These are phyloP conservation scores for Microplitis manilae DNA, from an alignment of 2,888 invertebrate genomes.

Conservation along the genomic window DNA sequence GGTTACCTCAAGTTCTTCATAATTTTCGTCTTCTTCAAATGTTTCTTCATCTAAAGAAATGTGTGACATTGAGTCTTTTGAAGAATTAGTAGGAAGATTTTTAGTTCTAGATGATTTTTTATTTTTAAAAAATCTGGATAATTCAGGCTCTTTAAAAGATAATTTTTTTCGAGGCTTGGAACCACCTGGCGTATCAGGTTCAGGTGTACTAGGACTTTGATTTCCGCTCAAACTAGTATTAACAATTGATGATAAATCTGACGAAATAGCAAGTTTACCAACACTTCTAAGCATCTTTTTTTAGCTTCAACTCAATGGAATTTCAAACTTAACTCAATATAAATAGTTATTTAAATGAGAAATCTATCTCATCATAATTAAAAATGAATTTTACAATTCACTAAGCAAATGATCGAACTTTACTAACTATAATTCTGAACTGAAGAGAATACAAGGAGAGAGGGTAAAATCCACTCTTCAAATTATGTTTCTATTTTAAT, in stretches of 20 bases:
- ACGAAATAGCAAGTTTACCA: constrained; percentile 48
- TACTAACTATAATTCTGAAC: constrained; percentile 12
- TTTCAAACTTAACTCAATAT: not conserved
- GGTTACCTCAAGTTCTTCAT: constrained; percentile 69
- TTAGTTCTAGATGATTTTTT: constrained; percentile 55
- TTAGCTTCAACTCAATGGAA: not conserved
- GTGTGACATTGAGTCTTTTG: constrained; percentile 44
- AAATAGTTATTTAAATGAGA: not conserved
- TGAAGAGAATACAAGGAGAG: constrained; percentile 11
- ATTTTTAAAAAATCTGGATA: constrained; percentile 73
- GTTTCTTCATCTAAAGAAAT: constrained; percentile 59
- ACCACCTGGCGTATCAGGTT: constrained; percentile 61
- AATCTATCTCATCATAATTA: not conserved
- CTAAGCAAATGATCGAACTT: constrained; percentile 7
- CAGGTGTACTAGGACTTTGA: constrained; percentile 66
- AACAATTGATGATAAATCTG: constrained; percentile 48
- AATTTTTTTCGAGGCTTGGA: constrained; percentile 84
- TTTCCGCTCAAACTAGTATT: constrained; percentile 66
- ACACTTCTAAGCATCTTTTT: constrained; percentile 54
- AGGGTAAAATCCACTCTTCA: constrained; percentile 44
- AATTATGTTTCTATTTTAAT: constrained; percentile 56
- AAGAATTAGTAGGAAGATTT: constrained; percentile 50
- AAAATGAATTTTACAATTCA: not conserved
- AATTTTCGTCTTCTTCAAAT: constrained; percentile 63
- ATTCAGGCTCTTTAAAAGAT: constrained; percentile 90